Base-by-base conservation (phyloP, 2,888 invertebrate genomes). In the Nomada fucata region DNA sequence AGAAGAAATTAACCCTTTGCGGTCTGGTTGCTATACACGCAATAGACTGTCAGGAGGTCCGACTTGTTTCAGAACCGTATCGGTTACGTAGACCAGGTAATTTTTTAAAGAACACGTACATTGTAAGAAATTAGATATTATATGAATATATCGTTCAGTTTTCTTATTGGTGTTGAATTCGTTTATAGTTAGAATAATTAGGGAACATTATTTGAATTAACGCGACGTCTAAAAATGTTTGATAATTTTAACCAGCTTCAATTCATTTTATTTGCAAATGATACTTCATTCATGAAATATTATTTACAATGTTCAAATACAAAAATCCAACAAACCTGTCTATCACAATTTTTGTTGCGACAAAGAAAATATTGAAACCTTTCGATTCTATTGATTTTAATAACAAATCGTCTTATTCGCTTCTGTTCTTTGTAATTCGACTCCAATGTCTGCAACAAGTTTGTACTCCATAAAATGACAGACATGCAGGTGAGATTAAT, bases 1-100 rank as follows among this genome's bases (percentile, higher is more conserved):
- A 63, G 18, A 67, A 55, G 70, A 52, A 76, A 61, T 68, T 78
- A 65, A 57, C 52, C 64, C 57, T 76, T 72, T 59, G 72, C 57
- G 76, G 72, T 76, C 63, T 72, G 47, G 11, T 59, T 55, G 55
- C 18, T 23, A 36, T 5, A 42, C 57, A 13, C n/a, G 55, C 42
- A 23, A 47, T 64, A 23, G 18, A 2, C 29, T 47, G 29, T 50
- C 47, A 47, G 36, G 26, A 15, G 36, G n/a, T 36, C 36, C 71
- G 13, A 11, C 71, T 42, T 26, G 52, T 57, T 59, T 67, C 23
- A 18, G 2, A 67, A 29, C 20, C 29, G 29, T 73, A 65, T 75
- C 64, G 29, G 29, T 64, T 64, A 9, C 65, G 15, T 2, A 4
- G 44, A 20, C n/a, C 23, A 26, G 57, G 26, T 29, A 23, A 63